phyloP scores from a whole-genome alignment of 1,140 invertebrate genomes.

The Drosophila rhopaloa region DNA sequence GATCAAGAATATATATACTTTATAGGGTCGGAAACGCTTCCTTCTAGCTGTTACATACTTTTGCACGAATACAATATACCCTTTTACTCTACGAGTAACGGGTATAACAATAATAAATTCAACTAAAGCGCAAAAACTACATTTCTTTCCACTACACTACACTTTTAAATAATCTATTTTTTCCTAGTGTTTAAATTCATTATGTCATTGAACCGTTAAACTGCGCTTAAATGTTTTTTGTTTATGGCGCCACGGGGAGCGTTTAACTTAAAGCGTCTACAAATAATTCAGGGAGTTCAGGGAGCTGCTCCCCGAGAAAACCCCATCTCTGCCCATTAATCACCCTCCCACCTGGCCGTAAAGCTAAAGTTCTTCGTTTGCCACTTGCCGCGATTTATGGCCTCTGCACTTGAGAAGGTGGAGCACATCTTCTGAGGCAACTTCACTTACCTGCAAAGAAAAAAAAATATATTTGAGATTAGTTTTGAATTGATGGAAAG shows the following conservation, averaged over 20 bases:
- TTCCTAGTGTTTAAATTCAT: slow-evolving; percentile 69
- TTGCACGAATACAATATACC: no score
- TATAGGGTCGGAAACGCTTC: no score
- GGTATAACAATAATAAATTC: no score
- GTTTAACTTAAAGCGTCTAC: slow-evolving; percentile 79
- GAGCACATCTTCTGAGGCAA: slow-evolving; percentile 7
- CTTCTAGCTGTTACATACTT: no score
- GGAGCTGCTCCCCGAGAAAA: slow-evolving; percentile 10
- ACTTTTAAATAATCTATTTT: neutral
- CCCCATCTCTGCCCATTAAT: slow-evolving; percentile 1
- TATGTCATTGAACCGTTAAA: slow-evolving; percentile 84
- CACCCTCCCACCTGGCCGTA: slow-evolving; percentile 27
- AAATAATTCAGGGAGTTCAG: slow-evolving; percentile 60
- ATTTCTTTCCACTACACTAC: no score
- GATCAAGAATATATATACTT: no score
- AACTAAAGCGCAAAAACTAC: no score
- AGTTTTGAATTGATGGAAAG: slow-evolving; percentile 27
- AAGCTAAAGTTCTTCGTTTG: slow-evolving; percentile 56
- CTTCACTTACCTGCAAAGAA: slow-evolving; percentile 71
- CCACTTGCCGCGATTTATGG: slow-evolving; percentile 75
- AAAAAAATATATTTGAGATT: slow-evolving; percentile 41
- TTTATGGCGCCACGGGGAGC: slow-evolving; percentile 74
- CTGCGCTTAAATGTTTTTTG: slow-evolving; percentile 66
- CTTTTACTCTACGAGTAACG: no score
- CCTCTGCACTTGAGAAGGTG: slow-evolving; percentile 22